phyloP scores from a whole-genome alignment of 2,797 vertebrate species.

The Alexandromys oeconomus region DNA sequence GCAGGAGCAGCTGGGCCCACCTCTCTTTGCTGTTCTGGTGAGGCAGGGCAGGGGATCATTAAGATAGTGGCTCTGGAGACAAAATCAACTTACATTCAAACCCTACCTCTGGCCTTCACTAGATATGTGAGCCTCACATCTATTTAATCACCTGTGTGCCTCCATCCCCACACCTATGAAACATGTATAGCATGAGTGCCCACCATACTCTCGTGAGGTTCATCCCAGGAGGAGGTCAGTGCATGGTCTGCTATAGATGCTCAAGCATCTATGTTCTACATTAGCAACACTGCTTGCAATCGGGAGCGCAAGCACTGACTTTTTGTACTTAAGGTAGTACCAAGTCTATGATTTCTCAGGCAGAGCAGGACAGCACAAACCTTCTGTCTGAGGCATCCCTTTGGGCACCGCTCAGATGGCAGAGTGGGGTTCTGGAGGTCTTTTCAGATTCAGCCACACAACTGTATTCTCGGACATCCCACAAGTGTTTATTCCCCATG shows the following conservation, averaged over 20 bases:
- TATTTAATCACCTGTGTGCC: not conserved
- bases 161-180: not conserved
- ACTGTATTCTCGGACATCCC: not conserved
- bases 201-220: not conserved
- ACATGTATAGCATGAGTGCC: not conserved
- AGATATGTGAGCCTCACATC: fast-evolving
- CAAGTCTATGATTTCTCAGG: not conserved
- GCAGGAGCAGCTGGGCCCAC: not conserved
- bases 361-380: not conserved
- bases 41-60: not conserved
- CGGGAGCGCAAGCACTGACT: not conserved
- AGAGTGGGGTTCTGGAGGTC: conserved; percentile 58
- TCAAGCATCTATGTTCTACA: not conserved
- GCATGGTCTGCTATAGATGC: not conserved
- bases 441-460: conserved; percentile 51
- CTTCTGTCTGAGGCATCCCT: not conserved
- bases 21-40: not conserved
- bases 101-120: not conserved
- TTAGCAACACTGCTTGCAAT: not conserved
- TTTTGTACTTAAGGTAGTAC: not conserved
- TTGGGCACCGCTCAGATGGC: not conserved
- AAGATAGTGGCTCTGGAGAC: not conserved
- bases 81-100: not conserved
- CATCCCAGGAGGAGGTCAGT: no score
- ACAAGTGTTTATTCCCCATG: conserved; percentile 9